A percentile compares a stretch with the other conserved stretches of the same genome.
These are phyloP conservation scores for Orchesella cincta DNA, from an alignment of 1,140 invertebrate species.

Conservation along the genomic window DNA sequence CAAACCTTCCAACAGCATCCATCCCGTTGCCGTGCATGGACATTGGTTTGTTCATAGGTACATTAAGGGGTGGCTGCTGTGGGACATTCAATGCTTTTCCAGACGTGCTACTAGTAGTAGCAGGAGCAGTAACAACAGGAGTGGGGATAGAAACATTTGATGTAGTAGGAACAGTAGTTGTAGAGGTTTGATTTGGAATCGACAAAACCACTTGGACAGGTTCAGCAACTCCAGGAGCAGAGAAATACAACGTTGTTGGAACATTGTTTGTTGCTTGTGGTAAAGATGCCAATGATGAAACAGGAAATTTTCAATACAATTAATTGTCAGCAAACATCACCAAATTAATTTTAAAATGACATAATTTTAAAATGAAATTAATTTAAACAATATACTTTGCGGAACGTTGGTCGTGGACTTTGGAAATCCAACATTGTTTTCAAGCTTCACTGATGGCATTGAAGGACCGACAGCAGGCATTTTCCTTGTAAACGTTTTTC, in stretches of 20 bases:
- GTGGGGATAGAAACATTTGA: background rate
- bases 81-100: background rate
- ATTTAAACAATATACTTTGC: no score
- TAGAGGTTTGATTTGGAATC: slow-evolving; percentile 7
- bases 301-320: background rate
- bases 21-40: background rate
- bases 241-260: background rate
- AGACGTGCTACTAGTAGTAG: background rate
- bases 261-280: background rate
- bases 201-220: slow-evolving; percentile 29
- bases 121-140: background rate
- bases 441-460: no score
- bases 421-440: no score
- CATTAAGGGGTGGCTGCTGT: background rate
- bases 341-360: no score
- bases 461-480: no score
- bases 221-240: slow-evolving; percentile 24
- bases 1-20: background rate
- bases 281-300: background rate
- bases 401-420: no score
- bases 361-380: no score
- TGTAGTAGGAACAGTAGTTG: background rate
- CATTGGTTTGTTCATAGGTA: background rate
- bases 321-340: background rate
- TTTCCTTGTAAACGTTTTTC: no score